These are phyloP conservation scores for Gadopsis bispinosus DNA, from an alignment of 2,797 vertebrate genomes.

Conservation along the genomic window DNA sequence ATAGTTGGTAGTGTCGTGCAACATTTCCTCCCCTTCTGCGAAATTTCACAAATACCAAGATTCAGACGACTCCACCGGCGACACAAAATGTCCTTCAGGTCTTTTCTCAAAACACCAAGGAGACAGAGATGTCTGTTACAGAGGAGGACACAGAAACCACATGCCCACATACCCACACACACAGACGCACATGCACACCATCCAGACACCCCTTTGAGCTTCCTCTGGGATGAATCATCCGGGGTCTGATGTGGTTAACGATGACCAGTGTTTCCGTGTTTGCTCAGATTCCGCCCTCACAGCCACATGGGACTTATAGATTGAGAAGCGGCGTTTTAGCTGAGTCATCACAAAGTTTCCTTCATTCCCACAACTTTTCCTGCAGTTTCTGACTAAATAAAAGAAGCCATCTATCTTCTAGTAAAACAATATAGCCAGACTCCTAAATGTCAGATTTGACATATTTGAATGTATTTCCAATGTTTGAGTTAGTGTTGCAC, in stretches of 20 bases:
- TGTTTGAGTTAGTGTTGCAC: background rate
- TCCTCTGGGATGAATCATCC: slow-evolving; percentile 60
- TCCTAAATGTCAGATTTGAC: background rate
- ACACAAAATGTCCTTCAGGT: slow-evolving; percentile 14
- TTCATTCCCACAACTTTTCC: slow-evolving; percentile 54
- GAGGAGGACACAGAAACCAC: slow-evolving; percentile 34
- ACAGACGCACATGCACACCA: slow-evolving; percentile 41
- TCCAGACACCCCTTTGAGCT: slow-evolving; percentile 54
- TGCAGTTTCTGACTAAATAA: slow-evolving; percentile 41
- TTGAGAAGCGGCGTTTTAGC: slow-evolving; percentile 26
- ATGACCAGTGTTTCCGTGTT: slow-evolving; percentile 63
- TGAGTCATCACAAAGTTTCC: slow-evolving; percentile 62
- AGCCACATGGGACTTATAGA: slow-evolving; percentile 58
- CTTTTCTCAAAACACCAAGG: slow-evolving; percentile 28
- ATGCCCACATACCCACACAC: slow-evolving; percentile 24
- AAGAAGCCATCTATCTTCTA: slow-evolving; percentile 1
- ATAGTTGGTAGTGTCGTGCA: background rate
- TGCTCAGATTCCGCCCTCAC: slow-evolving; percentile 51
- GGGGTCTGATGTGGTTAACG: slow-evolving; percentile 71
- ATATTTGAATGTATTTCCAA: background rate
- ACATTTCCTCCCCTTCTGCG: background rate
- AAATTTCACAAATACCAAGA: slow-evolving; percentile 34
- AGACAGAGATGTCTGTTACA: slow-evolving; percentile 14
- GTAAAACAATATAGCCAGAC: slow-evolving; percentile 4
- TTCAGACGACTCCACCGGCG: background rate